Conservation (phyloP, 2,113 vertebrate genomes). For the Microcebus tavaratra region DNA sequence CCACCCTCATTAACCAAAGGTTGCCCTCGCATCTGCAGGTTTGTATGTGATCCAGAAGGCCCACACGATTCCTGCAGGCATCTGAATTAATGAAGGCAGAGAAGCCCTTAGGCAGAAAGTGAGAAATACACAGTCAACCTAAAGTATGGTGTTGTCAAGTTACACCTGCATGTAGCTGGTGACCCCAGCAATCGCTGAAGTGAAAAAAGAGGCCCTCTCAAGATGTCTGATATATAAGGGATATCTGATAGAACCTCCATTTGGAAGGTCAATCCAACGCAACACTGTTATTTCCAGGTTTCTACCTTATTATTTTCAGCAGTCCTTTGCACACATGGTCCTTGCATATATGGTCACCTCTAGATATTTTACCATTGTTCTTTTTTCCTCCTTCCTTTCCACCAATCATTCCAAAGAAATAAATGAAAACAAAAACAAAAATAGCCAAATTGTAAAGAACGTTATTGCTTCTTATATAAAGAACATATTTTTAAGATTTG, state of each 20-base stretch:
- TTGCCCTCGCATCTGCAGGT: not conserved
- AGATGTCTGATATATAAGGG: not conserved
- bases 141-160: not conserved
- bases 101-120: not conserved
- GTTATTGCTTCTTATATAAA: not conserved
- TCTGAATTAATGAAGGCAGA: not conserved
- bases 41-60: not conserved
- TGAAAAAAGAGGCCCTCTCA: not conserved
- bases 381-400: not conserved
- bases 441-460: not conserved
- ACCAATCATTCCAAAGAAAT: not conserved
- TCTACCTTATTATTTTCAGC: not conserved
- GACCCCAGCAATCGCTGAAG: not conserved
- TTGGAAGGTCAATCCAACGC: not conserved
- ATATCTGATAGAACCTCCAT: not conserved
- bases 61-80: not conserved
- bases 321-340: not conserved
- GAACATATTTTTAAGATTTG: not conserved
- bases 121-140: not conserved
- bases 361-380: not conserved
- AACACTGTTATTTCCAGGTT: not conserved
- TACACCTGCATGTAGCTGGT: not conserved
- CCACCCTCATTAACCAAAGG: not conserved
- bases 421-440: not conserved
- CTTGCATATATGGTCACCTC: not conserved